Evolutionary conservation across 2,113 vertebrate genomes (phyloP), one percentile per base, ranked within the genome.

Genomic region (Salvelinus namaycush): DNA sequence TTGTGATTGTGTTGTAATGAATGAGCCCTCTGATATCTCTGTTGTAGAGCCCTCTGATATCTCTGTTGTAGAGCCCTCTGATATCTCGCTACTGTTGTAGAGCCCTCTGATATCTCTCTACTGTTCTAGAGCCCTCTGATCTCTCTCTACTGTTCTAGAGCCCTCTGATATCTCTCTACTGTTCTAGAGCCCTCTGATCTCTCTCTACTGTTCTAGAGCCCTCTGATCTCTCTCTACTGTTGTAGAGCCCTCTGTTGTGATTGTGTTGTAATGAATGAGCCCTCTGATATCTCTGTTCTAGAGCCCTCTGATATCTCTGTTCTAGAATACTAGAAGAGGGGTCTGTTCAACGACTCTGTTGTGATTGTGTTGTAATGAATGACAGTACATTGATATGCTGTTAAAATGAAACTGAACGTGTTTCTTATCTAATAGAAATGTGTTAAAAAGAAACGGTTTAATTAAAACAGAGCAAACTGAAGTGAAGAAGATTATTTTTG

Each of bases 151-250:
- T 49, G 48, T 49, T 49, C 48, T 11, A 14, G 12, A 49, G 48
- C 12, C 48, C 12, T 11, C 48, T 49, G 11, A 49, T 68, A 27
- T 70, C 72, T 72, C 48, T 64, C 22, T 18, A n/a, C 39, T 27
- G 59, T 48, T 71, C 64, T 66, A 59, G n/a, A 59, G 18, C 48
- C 48, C 72, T 67, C 18, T 48, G n/a, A 74, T 29, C 48, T 1
- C 6, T 3, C 48, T 49, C 48, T 14, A 49, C 48, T 12, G 48
- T 64, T 80, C 76, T 73, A n/a, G 66, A 64, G 44, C 70, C 77
- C 73, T 80, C 69, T 77, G 76, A 60, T 60, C n/a, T 60, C 16
- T 8, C 16, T 8, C 5, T 49, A 14, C 48, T 49, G 48, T 49
- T 49, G 12, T 49, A 49, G 13, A 49, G 48, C 48, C 48, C 48